A percentile compares a stretch with the other conserved stretches of the same genome.
These are phyloP conservation scores for Hydriomena furcata DNA, from an alignment of 2,888 invertebrate species.

Conservation along the genomic window DNA sequence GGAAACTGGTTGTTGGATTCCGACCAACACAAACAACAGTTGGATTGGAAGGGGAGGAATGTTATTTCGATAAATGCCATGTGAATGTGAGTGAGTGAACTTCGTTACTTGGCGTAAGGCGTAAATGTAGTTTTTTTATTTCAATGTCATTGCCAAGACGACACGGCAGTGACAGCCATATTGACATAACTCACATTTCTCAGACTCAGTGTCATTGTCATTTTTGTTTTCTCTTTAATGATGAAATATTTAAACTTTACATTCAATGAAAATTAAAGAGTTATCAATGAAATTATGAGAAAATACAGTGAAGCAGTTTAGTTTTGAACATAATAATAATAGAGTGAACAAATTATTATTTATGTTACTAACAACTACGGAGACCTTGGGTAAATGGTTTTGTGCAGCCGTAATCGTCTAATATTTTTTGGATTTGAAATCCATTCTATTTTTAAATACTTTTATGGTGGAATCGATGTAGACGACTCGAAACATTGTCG, in stretches of 20 bases:
- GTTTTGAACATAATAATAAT: background rate
- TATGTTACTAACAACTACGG: background rate
- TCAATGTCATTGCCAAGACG: conserved; percentile 19
- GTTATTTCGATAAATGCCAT: too few relatives aligned
- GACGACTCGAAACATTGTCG: too few relatives aligned
- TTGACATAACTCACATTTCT: background rate
- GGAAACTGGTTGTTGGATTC: background rate
- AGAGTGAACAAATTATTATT: background rate
- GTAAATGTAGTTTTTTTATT: background rate
- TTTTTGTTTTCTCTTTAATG: too few relatives aligned
- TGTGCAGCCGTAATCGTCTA: too few relatives aligned
- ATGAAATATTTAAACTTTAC: background rate
- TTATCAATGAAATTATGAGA: background rate
- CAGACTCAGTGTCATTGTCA: background rate
- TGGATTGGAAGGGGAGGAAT: too few relatives aligned
- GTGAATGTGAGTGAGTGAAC: conserved; percentile 5
- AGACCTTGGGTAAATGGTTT: conserved; percentile 2
- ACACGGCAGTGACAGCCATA: conserved; percentile 14
- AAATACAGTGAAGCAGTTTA: background rate
- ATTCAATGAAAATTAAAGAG: background rate
- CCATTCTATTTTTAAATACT: too few relatives aligned
- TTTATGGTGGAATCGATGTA: too few relatives aligned
- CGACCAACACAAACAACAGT: too few relatives aligned
- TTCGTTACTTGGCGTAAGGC: background rate
- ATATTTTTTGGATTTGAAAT: too few relatives aligned